Evolutionary conservation across 2,113 vertebrate species (phyloP).

Genomic region (Tychaedon coryphoeus): DNA sequence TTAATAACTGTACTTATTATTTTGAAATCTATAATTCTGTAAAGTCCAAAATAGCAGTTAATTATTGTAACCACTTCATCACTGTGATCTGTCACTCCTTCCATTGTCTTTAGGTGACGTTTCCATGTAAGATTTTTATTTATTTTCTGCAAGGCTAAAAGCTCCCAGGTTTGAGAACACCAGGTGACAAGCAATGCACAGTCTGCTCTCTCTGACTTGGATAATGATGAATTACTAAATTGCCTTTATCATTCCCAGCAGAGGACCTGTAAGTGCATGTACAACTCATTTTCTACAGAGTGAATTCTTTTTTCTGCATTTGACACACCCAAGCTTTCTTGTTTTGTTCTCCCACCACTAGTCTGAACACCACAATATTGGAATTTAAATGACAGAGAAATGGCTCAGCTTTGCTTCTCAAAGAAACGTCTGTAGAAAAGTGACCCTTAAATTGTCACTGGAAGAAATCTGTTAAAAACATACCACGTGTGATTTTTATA

Average conservation of each 20-base stretch:
- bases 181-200: neutral
- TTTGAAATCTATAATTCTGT: neutral
- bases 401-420: neutral
- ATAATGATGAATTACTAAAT: neutral
- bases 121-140: neutral
- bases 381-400: neutral
- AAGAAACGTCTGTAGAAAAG: neutral
- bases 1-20: neutral
- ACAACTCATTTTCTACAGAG: neutral
- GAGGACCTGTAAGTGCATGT: fast-evolving
- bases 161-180: neutral
- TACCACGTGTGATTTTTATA: neutral
- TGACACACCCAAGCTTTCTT: neutral
- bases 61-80: neutral
- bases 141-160: neutral
- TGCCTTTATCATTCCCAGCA: neutral
- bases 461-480: neutral
- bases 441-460: neutral
- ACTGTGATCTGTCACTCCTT: neutral
- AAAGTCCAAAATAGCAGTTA: neutral
- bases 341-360: neutral
- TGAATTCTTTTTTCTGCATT: neutral
- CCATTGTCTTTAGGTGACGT: neutral
- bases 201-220: neutral
- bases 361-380: neutral